Evolutionary conservation across 2,888 invertebrate genomes (phyloP).

Genomic region (Eumerus sabulonum): DNA sequence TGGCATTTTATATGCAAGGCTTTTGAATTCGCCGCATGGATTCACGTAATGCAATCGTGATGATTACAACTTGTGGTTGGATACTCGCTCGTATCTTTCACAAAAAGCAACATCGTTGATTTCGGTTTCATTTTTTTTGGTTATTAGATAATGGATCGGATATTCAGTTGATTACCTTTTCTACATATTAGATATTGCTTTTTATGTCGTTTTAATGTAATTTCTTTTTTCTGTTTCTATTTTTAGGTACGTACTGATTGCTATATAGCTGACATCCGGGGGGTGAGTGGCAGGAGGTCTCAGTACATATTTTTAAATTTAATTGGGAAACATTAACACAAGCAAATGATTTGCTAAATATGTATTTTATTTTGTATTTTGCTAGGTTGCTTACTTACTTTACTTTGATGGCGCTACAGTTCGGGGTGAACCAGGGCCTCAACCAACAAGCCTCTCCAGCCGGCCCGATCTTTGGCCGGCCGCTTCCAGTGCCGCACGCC

Average conservation of each 20-base stretch:
- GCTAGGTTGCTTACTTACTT: too few species aligned
- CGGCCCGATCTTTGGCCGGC: too few species aligned
- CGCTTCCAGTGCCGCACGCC: too few species aligned
- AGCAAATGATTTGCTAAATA: not conserved
- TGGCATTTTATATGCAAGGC: not conserved
- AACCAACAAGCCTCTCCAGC: too few species aligned
- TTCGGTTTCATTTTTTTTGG: too few species aligned
- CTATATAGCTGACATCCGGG: not conserved
- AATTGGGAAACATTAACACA: not conserved
- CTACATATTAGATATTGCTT: too few species aligned
- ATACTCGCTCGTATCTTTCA: not conserved
- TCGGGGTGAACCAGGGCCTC: too few species aligned
- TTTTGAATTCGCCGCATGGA: conserved; percentile 6
- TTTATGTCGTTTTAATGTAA: conserved; percentile 2
- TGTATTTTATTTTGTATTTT: too few species aligned
- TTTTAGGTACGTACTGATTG: conserved; percentile 49
- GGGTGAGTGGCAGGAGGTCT: conserved; percentile 9
- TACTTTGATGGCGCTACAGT: too few species aligned
- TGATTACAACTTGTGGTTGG: conserved; percentile 29
- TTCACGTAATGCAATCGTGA: conserved; percentile 22
- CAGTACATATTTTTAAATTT: too few species aligned
- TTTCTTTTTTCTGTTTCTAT: conserved; percentile 26
- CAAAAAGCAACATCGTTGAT: not conserved
- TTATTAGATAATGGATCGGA: too few species aligned
- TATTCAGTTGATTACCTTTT: too few species aligned